These are phyloP conservation scores for Nomada lathburiana DNA, from an alignment of 2,888 invertebrate genomes.

Conservation along the genomic window DNA sequence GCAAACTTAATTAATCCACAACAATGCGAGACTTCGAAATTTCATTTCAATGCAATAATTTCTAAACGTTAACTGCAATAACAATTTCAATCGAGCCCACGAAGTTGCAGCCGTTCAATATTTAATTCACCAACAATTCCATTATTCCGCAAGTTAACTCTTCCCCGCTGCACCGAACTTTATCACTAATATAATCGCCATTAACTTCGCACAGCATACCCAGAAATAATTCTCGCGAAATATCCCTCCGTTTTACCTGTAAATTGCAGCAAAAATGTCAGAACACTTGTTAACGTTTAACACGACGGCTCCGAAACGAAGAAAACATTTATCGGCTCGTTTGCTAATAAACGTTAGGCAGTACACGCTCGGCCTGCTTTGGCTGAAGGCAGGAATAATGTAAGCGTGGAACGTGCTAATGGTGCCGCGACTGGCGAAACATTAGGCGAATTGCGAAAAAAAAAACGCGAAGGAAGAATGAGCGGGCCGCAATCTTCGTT, in stretches of 20 bases:
- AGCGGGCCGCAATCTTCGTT: conserved; percentile 36
- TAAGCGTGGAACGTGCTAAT: conserved; percentile 41
- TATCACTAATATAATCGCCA: no score
- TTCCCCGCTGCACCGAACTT: no score
- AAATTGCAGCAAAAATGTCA: no score
- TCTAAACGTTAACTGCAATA: no score
- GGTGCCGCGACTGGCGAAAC: conserved; percentile 31
- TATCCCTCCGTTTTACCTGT: no score
- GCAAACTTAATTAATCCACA: conserved; percentile 25
- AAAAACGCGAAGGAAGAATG: conserved; percentile 32
- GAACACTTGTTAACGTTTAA: neutral
- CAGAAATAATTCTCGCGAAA: no score
- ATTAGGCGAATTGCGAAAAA: conserved; percentile 42
- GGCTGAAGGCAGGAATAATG: conserved; percentile 31
- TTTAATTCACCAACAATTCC: no score
- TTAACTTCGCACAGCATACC: no score
- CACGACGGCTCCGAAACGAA: neutral
- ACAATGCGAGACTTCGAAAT: neutral
- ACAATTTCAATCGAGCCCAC: no score
- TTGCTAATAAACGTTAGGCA: conserved; percentile 25
- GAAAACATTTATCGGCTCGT: conserved; percentile 2
- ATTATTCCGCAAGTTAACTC: no score
- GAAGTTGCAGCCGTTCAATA: no score
- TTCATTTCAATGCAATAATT: neutral
- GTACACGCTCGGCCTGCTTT: conserved; percentile 7